A percentile compares a stretch with the other conserved stretches of the same genome.
phyloP scores from a whole-genome alignment of 1,140 invertebrate genomes.

The Drosophila ficusphila region DNA sequence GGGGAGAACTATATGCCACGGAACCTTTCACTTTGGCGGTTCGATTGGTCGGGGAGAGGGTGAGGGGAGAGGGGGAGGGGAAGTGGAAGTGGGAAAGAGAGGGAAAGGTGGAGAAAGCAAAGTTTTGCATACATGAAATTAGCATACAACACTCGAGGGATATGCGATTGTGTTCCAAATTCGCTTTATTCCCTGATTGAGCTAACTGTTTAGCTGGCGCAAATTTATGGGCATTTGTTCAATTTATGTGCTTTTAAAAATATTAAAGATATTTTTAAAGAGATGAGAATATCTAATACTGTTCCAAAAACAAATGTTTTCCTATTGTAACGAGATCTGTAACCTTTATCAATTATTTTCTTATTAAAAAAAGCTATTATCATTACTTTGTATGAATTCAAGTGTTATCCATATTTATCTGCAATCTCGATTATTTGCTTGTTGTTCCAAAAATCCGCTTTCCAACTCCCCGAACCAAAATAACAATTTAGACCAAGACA shows the following conservation, averaged over 20 bases:
- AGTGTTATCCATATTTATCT: not conserved
- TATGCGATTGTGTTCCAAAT: conserved; percentile 31
- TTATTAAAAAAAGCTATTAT: too few relatives aligned
- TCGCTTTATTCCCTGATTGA: conserved; percentile 28
- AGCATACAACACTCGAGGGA: conserved; percentile 30
- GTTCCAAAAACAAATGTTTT: not conserved
- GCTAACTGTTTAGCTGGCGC: conserved; percentile 16
- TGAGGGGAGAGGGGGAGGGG: too few relatives aligned
- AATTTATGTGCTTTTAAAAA: not conserved
- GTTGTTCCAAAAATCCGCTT: not conserved
- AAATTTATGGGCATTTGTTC: not conserved
- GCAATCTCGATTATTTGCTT: not conserved
- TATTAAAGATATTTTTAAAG: too few relatives aligned
- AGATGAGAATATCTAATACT: too few relatives aligned
- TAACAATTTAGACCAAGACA: not conserved
- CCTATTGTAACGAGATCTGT: not conserved
- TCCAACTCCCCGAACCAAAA: not conserved
- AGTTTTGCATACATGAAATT: conserved; percentile 40
- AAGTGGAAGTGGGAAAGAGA: too few relatives aligned
- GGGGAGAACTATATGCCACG: conserved; percentile 13
- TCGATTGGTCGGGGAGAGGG: not conserved
- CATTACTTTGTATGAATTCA: too few relatives aligned
- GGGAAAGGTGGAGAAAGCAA: not conserved
- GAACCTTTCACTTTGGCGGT: not conserved
- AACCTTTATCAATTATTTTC: too few relatives aligned